Evolutionary conservation across 2,113 vertebrate genomes (phyloP).

Genomic region (Asarcornis scutulata): DNA sequence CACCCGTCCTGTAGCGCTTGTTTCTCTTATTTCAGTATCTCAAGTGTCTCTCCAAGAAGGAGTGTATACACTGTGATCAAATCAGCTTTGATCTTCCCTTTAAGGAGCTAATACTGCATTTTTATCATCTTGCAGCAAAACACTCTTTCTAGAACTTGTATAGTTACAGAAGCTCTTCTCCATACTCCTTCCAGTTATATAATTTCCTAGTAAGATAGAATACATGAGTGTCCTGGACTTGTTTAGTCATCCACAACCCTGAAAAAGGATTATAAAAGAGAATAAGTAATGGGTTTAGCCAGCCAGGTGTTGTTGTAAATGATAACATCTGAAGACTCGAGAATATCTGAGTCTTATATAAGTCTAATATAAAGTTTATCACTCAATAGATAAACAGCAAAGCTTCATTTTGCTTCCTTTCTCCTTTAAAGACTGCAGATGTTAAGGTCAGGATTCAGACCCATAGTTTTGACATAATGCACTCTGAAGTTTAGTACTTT

Average conservation of each 20-base stretch:
- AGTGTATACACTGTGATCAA: background rate
- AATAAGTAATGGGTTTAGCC: constrained; percentile 10
- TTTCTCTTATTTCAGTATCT: background rate
- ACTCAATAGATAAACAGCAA: background rate
- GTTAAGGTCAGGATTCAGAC: background rate
- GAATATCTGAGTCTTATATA: too few species aligned
- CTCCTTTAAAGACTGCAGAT: background rate
- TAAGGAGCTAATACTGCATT: background rate
- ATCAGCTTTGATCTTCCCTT: background rate
- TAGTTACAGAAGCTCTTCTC: background rate
- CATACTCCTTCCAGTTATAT: background rate
- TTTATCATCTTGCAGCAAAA: background rate
- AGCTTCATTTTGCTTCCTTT: background rate
- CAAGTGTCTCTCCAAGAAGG: background rate
- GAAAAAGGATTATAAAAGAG: constrained; percentile 8
- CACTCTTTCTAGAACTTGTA: background rate
- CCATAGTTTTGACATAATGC: background rate
- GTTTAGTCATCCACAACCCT: background rate
- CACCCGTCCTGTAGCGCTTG: background rate
- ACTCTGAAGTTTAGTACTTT: constrained; percentile 17
- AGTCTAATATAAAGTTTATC: background rate
- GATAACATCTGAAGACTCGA: background rate
- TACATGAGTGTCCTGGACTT: background rate
- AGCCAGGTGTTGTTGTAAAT: background rate
- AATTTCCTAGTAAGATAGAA: background rate